These are phyloP conservation scores for Redunca redunca DNA, from an alignment of 2,113 vertebrate species.

Conservation along the genomic window DNA sequence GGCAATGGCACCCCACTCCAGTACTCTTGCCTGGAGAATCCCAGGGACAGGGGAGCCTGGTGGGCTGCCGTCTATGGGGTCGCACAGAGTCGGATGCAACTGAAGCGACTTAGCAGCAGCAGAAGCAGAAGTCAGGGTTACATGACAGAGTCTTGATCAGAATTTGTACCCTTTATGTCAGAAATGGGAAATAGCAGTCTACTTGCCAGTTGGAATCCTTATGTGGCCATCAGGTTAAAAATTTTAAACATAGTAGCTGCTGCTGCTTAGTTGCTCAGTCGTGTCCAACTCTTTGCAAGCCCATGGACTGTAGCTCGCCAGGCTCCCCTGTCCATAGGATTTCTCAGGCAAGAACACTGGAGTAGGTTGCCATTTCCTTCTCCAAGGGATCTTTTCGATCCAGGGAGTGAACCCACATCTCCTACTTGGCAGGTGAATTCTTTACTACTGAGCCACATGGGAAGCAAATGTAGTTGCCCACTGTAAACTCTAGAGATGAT, in stretches of 20 bases:
- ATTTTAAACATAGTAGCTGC: neutral
- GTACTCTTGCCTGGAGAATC: too few species aligned
- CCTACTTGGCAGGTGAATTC: neutral
- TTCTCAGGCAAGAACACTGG: neutral
- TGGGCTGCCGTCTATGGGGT: too few species aligned
- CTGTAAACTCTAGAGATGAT: neutral
- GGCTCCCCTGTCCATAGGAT: neutral
- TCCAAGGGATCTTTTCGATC: neutral
- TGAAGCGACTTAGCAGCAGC: too few species aligned
- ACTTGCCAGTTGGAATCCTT: neutral
- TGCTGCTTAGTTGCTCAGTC: neutral
- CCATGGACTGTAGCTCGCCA: neutral
- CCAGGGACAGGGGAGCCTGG: too few species aligned
- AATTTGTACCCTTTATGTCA: neutral
- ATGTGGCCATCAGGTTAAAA: neutral
- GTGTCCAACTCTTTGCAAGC: neutral
- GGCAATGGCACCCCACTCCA: too few species aligned
- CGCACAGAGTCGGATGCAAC: rapidly evolving
- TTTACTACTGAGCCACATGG: neutral
- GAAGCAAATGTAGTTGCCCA: neutral
- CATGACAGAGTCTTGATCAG: neutral
- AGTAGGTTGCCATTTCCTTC: neutral
- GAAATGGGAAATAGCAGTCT: neutral
- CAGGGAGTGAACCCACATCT: neutral
- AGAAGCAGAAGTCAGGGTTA: neutral